A percentile compares a stretch with the other conserved stretches of the same genome.
These are phyloP conservation scores for Argynnis bischoffii DNA, from an alignment of 2,888 invertebrate species.

Conservation along the genomic window DNA sequence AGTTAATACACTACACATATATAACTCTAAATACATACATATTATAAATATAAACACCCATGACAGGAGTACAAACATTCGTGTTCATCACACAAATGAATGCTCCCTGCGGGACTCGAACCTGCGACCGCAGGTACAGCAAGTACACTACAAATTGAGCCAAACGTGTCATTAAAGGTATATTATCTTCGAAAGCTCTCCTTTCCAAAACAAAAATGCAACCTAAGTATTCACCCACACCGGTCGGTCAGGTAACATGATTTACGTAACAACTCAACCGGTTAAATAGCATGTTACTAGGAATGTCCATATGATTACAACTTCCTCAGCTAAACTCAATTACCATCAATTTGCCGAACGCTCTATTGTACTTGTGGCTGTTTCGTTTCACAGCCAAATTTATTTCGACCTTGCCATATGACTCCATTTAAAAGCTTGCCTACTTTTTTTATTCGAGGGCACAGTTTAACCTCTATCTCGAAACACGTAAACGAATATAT, in stretches of 20 bases:
- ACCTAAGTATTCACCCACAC: too few relatives aligned
- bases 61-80: too few relatives aligned
- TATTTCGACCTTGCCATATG: constrained; percentile 19
- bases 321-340: constrained; percentile 12
- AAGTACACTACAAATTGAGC: too few relatives aligned
- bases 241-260: too few relatives aligned
- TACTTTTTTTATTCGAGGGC: constrained; percentile 17
- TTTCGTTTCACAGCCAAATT: neutral
- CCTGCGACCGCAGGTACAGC: too few relatives aligned
- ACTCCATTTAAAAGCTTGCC: constrained; percentile 22
- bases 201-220: neutral
- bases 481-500: neutral
- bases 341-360: constrained; percentile 4
- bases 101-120: too few relatives aligned
- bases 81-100: too few relatives aligned
- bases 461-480: neutral
- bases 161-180: too few relatives aligned
- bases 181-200: too few relatives aligned
- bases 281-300: neutral
- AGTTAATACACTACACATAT: too few relatives aligned
- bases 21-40: too few relatives aligned
- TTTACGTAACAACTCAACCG: neutral
- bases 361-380: neutral
- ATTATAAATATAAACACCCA: too few relatives aligned
- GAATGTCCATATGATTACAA: neutral